These are phyloP conservation scores for Sarcophaga caerulescens DNA, from an alignment of 2,888 invertebrate species.

Conservation along the genomic window DNA sequence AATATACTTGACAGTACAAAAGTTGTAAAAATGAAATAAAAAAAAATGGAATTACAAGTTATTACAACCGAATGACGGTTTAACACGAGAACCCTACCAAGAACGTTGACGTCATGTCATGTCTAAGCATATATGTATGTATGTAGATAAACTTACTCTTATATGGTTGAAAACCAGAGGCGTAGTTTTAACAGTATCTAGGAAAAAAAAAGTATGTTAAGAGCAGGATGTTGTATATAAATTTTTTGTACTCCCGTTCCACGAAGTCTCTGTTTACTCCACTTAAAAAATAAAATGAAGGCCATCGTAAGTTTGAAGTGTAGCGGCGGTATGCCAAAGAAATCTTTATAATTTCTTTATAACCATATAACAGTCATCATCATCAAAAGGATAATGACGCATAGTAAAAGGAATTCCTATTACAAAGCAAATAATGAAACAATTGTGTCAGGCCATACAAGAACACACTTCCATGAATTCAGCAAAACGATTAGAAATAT, in stretches of 20 bases:
- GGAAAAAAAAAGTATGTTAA: background rate
- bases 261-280: background rate
- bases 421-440: background rate
- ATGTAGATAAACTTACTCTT: background rate
- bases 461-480: background rate
- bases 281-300: background rate
- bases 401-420: constrained; percentile 7
- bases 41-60: constrained; percentile 27
- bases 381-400: constrained; percentile 35
- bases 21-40: constrained; percentile 2
- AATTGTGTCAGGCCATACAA: background rate
- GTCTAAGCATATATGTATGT: background rate
- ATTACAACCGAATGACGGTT: constrained; percentile 28
- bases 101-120: constrained; percentile 60
- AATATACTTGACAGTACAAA: background rate
- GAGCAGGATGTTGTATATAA: background rate
- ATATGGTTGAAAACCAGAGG: constrained; percentile 5
- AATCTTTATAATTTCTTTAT: background rate
- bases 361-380: background rate
- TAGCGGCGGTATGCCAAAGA: background rate
- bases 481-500: too few species aligned
- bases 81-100: constrained; percentile 38
- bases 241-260: background rate
- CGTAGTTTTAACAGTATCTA: background rate
- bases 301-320: background rate